These are phyloP conservation scores for Colletes gigas DNA, from an alignment of 1,140 invertebrate species.

Conservation along the genomic window DNA sequence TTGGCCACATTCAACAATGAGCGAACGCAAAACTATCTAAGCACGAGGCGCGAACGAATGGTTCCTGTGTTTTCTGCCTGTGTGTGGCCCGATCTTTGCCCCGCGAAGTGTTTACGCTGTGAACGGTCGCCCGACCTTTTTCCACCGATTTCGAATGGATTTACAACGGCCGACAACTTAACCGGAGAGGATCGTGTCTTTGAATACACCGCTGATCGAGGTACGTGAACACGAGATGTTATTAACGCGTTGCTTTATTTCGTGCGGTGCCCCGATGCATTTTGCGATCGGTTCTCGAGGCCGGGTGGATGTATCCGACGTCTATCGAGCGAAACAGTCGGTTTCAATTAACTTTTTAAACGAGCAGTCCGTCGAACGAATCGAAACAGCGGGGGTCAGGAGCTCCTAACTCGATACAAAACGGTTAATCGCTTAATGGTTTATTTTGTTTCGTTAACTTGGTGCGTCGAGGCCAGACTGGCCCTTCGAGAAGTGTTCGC, in stretches of 20 bases:
- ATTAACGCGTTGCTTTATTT: conserved; percentile 16
- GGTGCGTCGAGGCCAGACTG: neutral
- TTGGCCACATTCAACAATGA: conserved; percentile 67
- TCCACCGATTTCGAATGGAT: conserved; percentile 35
- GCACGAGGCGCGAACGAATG: conserved; percentile 66
- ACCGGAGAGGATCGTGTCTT: conserved; percentile 1
- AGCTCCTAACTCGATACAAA: neutral
- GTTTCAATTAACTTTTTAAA: conserved; percentile 15
- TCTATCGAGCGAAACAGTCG: neutral
- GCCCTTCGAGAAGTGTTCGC: too few relatives aligned
- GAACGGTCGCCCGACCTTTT: conserved; percentile 24
- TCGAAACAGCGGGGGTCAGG: too few relatives aligned
- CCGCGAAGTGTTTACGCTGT: conserved; percentile 33
- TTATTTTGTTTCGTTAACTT: neutral
- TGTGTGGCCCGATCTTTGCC: conserved; percentile 50
- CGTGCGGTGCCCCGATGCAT: neutral
- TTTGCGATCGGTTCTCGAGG: neutral
- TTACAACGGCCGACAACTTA: conserved; percentile 17
- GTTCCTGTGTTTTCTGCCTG: conserved; percentile 49
- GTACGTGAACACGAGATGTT: conserved; percentile 15
- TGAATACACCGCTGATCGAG: neutral
- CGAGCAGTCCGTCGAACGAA: neutral
- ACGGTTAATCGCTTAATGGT: neutral
- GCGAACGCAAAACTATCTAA: conserved; percentile 69
- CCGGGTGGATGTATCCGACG: neutral